Base-by-base conservation (phyloP, 2,113 vertebrate species). In the Phyllostomus hastatus region DNA sequence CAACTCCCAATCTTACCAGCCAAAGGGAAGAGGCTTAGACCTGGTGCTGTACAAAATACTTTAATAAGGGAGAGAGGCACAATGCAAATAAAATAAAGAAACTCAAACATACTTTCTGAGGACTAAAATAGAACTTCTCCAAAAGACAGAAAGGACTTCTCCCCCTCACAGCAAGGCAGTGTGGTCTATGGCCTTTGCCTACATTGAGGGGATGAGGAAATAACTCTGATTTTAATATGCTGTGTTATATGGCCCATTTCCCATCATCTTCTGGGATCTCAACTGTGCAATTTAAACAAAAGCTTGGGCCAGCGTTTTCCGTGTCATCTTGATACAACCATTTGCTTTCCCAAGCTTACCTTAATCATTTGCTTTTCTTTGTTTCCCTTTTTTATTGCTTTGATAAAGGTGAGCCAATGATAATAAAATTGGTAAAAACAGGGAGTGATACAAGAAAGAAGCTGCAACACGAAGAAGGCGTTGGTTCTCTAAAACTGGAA, bases 221-320 rank as follows among this genome's bases (percentile, higher is more conserved):
- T 94, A 90, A 87, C 90, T 95, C 89, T 20, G 3, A n/a, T 91
- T 91, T 86, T 96, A 96, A 95, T 48, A 87, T 78, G 88, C 97
- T 92, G 0, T 97, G 96, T 95, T 95, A 96, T 94, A 82, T 96
- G 96, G 96, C 91, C 87, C 94, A 80, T 90, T 97, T 94, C 97
- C 97, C 96, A 48, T 76, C 96, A 69, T 97, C 94, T 95, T 96
- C 96, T 93, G 83, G 67, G 95, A 97, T 89, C 86, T 96, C 84
- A 94, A 96, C 97, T 87, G 41, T 43, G 50, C 67, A 80, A 85
- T 72, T 96, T 87, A 93, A 97, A 96, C 70, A 70, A 67, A 87
- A 96, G 90, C 43, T 33, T 75, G 83, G 87, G n/a, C 50, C 59
- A 24, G 75, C 61, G 52, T 82, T 83, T 89, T 76, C 82, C 90